Conservation (phyloP, 1,140 invertebrate genomes). For the Hetaerina americana region DNA sequence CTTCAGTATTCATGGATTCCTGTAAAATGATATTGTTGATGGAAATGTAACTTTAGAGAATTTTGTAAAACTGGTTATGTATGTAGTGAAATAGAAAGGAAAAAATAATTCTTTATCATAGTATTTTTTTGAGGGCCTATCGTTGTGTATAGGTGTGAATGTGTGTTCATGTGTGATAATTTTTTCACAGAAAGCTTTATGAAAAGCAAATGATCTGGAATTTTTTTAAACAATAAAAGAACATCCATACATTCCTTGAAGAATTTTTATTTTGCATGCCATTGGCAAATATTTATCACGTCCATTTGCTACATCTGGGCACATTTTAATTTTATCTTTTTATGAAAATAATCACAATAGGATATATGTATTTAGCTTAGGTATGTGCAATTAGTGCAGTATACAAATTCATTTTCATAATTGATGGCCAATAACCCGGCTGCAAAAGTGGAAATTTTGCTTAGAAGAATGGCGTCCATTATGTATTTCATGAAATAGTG, state of each 20-base stretch:
- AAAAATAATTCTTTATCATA: background rate
- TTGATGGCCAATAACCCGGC: too few species aligned
- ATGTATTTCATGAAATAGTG: too few species aligned
- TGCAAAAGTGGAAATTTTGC: too few species aligned
- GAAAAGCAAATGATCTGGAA: background rate
- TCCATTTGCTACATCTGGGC: too few species aligned
- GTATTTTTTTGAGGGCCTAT: background rate
- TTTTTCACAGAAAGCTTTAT: background rate
- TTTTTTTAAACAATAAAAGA: background rate
- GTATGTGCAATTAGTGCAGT: too few species aligned
- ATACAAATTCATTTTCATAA: too few species aligned
- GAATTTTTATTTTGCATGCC: background rate
- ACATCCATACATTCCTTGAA: background rate
- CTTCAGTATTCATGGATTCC: background rate
- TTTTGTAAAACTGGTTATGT: background rate
- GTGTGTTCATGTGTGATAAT: background rate
- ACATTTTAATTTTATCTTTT: too few species aligned
- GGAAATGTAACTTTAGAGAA: background rate
- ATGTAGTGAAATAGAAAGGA: background rate
- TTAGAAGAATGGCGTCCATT: too few species aligned
- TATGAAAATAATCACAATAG: too few species aligned
- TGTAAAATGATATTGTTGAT: slow-evolving; percentile 1
- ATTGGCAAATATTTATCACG: too few species aligned
- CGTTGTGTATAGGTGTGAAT: background rate
- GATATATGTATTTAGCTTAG: too few species aligned